Base-by-base conservation (phyloP, 1,140 invertebrate genomes). In the Rhynchophorus ferrugineus region DNA sequence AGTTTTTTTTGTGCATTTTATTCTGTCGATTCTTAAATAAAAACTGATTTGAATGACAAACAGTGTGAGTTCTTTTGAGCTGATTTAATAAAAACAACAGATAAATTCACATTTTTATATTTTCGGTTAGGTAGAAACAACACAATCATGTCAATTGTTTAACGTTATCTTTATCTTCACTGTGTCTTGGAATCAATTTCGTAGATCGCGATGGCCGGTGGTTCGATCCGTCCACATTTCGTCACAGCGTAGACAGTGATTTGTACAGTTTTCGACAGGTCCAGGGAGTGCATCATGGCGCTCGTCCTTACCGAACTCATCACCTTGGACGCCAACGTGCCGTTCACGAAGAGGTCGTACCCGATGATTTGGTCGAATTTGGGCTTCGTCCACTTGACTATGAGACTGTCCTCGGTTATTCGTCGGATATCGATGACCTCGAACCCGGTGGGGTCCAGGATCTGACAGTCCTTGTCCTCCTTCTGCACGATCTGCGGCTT, bases 291-390 rank as follows among this genome's bases (percentile, higher is more conserved):
- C 17, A 64, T 49, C 54, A 64, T 57, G 9, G 62, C 61, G 5
- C 58, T 62, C 1, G 58, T 64, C 43, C 62, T 49, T 33, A 43
- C 43, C 0, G 49, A 54, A 43, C 61, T 62, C 54, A 54, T 57
- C 3, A 64, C 59, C 17, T 58, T 56, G 1, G 62, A 60, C 14
- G 59, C 51, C 11, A 62, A 13, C 3, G 58, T 18, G 1, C 59
- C 59, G 19, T 64, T 56, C 3, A 62, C 54, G 18, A 45, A 53
- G 11, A 64, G 56, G 33, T 64, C 62, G 36, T 64, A 64, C 1
- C 62, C 62, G 14, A 36, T 53, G 3, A 62, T 37, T 13, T 43
- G n/a, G 11, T 35, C 38, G 33, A 24, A 41, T 34, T 46, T 35
- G 1, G 58, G 54, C 13, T 47, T 36, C 22, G 33, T 57, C 62